phyloP scores from a whole-genome alignment of 2,888 invertebrate genomes.

The Pristionchus arcanus region DNA sequence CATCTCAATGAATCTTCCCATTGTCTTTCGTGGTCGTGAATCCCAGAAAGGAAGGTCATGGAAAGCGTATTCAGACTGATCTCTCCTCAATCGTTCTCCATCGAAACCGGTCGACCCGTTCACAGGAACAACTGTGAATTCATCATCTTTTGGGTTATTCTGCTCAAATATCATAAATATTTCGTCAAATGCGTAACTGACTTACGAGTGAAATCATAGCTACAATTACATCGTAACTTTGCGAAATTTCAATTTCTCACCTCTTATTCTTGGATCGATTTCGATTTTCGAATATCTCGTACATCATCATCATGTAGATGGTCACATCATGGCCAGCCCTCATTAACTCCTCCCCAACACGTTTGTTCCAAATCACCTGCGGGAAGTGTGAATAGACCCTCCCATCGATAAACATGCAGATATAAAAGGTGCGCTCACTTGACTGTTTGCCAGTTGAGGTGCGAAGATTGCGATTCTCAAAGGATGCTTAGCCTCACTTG shows the following conservation, averaged over 20 bases:
- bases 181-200: too few species aligned
- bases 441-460: conserved; percentile 67
- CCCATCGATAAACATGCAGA: too few species aligned
- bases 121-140: conserved; percentile 9
- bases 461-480: conserved; percentile 66
- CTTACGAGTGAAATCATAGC: background rate
- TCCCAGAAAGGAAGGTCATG: conserved; percentile 56
- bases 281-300: conserved; percentile 20
- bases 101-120: conserved; percentile 30
- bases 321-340: conserved; percentile 72
- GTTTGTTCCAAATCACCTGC: conserved; percentile 67
- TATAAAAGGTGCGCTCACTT: conserved; percentile 56
- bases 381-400: conserved; percentile 59
- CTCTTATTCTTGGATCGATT: background rate
- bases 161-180: too few species aligned
- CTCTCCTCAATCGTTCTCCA: conserved; percentile 57
- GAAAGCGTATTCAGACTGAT: conserved; percentile 62
- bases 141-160: too few species aligned
- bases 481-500: background rate
- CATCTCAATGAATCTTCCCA: conserved; percentile 55
- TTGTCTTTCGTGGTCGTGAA: conserved; percentile 13
- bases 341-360: conserved; percentile 66
- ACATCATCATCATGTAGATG: conserved; percentile 61
- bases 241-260: background rate
- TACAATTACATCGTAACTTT: background rate